A percentile compares a stretch with the other conserved stretches of the same genome.
Evolutionary conservation across 2,113 vertebrate genomes (phyloP).

Genomic region (Sardina pilchardus): DNA sequence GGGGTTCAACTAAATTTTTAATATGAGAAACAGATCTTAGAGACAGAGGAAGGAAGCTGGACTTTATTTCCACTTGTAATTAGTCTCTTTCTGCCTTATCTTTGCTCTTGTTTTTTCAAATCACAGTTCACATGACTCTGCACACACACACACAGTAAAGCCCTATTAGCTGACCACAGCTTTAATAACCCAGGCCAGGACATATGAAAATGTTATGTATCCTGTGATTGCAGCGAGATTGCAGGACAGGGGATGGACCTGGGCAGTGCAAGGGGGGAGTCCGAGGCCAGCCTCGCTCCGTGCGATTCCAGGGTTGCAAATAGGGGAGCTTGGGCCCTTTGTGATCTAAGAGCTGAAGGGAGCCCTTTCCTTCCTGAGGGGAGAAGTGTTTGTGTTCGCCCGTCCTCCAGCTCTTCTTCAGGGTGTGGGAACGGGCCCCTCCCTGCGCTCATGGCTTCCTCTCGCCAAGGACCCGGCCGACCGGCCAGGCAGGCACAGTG

Average conservation of each 20-base stretch:
- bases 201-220: neutral
- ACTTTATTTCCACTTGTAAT: neutral
- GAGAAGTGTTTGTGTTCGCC: conserved; percentile 64
- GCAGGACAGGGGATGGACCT: neutral
- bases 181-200: neutral
- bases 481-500: neutral
- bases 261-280: neutral
- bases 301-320: conserved; percentile 4
- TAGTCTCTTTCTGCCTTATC: neutral
- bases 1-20: neutral
- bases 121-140: neutral
- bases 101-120: neutral
- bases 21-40: conserved; percentile 8
- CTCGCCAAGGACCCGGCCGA: conserved; percentile 43
- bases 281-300: neutral
- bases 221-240: neutral
- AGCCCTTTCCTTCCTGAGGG: conserved; percentile 69
- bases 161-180: neutral
- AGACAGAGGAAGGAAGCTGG: neutral
- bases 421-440: conserved; percentile 69
- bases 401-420: conserved; percentile 60
- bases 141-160: neutral
- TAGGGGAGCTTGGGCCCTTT: conserved; percentile 38
- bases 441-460: conserved; percentile 62
- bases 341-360: conserved; percentile 55